A percentile compares a stretch with the other conserved stretches of the same genome.
phyloP scores from a whole-genome alignment of 2,888 invertebrate species.

The Caenorhabditis wallacei region DNA sequence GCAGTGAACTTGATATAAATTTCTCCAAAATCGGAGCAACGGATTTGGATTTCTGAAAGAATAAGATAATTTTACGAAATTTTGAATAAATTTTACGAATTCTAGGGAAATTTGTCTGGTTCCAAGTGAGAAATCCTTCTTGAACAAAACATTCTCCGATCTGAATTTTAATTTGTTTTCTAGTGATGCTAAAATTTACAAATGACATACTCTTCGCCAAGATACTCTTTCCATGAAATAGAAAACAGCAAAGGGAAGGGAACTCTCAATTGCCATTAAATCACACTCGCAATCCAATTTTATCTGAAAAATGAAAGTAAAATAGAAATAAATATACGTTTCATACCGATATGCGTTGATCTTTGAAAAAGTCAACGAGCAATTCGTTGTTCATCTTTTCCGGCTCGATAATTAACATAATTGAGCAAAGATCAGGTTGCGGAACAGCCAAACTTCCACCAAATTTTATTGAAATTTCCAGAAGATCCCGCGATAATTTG shows the following conservation, averaged over 20 bases:
- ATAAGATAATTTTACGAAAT: neutral
- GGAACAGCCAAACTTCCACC: slow-evolving; percentile 47
- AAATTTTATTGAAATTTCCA: slow-evolving; percentile 2
- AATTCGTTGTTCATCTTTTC: slow-evolving; percentile 8
- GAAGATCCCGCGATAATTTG: slow-evolving; percentile 49
- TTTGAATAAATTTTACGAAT: slow-evolving; percentile 20
- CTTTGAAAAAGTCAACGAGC: slow-evolving; percentile 20
- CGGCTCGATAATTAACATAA: slow-evolving; percentile 28
- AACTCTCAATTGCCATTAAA: slow-evolving; percentile 36
- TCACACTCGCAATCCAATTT: slow-evolving; percentile 39
- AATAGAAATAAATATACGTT: neutral
- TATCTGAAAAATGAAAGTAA: slow-evolving; percentile 27
- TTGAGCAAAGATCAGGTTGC: slow-evolving; percentile 43
- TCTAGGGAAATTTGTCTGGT: slow-evolving; percentile 40
- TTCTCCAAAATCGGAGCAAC: slow-evolving; percentile 26
- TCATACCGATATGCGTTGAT: slow-evolving; percentile 28
- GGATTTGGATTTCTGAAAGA: slow-evolving; percentile 30
- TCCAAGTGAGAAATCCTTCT: slow-evolving; percentile 55
- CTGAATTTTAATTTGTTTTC: no score
- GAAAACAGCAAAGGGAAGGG: slow-evolving; percentile 44
- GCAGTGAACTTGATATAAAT: slow-evolving; percentile 39
- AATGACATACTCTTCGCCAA: slow-evolving; percentile 38
- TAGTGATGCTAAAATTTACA: no score
- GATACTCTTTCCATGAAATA: slow-evolving; percentile 45
- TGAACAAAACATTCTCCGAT: slow-evolving; percentile 56